Percentiles rank a stretch among this genome's conserved stretches.
phyloP scores from a whole-genome alignment of 2,797 vertebrate species.

The Gila robusta region DNA sequence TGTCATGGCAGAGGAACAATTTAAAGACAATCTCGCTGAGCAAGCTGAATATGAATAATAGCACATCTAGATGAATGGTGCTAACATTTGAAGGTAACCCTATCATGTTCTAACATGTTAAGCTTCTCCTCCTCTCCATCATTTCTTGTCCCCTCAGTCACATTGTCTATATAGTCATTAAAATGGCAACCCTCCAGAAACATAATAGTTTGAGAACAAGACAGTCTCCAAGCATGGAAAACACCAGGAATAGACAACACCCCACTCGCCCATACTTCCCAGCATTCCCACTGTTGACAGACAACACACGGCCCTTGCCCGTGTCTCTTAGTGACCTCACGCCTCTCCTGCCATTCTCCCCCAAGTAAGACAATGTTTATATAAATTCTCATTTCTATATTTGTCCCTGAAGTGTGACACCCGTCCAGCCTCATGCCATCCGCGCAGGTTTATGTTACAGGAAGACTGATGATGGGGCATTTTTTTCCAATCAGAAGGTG shows the following conservation, averaged over 20 bases:
- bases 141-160: neutral
- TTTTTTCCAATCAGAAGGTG: conserved; percentile 52
- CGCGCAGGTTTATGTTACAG: conserved; percentile 61
- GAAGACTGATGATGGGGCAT: conserved; percentile 57
- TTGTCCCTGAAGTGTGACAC: conserved; percentile 39
- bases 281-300: conserved; percentile 39
- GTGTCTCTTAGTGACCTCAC: conserved; percentile 38
- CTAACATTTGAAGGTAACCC: neutral
- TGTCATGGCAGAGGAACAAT: neutral
- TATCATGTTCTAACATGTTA: neutral
- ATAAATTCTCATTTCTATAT: conserved; percentile 49
- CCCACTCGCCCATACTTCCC: conserved; percentile 15
- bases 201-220: conserved; percentile 11
- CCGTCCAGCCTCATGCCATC: neutral
- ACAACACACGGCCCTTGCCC: conserved; percentile 8
- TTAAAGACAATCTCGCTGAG: neutral
- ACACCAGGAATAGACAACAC: conserved; percentile 33
- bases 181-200: conserved; percentile 15
- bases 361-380: conserved; percentile 38
- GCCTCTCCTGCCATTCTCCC: conserved; percentile 27
- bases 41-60: neutral
- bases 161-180: conserved; percentile 1
- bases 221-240: conserved; percentile 20
- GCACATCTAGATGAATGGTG: neutral
- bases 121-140: conserved; percentile 1